Percentiles rank a stretch among this genome's conserved stretches.
Evolutionary conservation across 2,113 vertebrate species (phyloP).

Genomic region (Pterophyllum scalare): DNA sequence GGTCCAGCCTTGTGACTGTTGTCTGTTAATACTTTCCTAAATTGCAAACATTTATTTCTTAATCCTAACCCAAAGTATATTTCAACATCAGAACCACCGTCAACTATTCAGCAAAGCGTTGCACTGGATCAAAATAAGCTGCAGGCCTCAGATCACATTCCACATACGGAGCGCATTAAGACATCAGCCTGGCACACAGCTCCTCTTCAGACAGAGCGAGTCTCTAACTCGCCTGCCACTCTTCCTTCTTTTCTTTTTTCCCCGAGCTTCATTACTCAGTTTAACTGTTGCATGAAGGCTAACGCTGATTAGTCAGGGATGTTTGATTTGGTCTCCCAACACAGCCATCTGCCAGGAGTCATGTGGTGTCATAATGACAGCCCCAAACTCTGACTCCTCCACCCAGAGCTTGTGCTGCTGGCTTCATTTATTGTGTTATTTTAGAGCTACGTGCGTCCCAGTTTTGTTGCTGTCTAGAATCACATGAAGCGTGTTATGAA

Average conservation of each 20-base stretch:
- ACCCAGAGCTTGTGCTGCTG: not conserved
- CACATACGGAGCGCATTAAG: constrained; percentile 81
- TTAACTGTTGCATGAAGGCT: not conserved
- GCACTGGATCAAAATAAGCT: constrained; percentile 58
- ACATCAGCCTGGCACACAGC: constrained; percentile 39
- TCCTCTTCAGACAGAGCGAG: constrained; percentile 27
- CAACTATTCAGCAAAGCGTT: constrained; percentile 39
- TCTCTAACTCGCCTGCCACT: not conserved
- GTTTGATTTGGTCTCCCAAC: not conserved
- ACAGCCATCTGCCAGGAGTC: not conserved
- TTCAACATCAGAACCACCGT: not conserved
- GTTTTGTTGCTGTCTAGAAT: not conserved
- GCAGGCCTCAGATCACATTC: constrained; percentile 74
- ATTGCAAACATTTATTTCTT: not conserved
- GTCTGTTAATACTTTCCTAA: not conserved
- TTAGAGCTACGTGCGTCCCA: not conserved
- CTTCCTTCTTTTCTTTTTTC: not conserved
- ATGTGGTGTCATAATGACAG: not conserved
- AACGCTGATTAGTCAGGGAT: not conserved
- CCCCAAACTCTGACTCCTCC: not conserved
- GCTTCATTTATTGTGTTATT: not conserved
- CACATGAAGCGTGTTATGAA: not conserved
- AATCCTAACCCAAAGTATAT: not conserved
- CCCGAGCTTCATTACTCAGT: not conserved
- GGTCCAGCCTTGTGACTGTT: not conserved